Evolutionary conservation across 1,140 invertebrate genomes (phyloP).

Genomic region (Listronotus oregonensis): DNA sequence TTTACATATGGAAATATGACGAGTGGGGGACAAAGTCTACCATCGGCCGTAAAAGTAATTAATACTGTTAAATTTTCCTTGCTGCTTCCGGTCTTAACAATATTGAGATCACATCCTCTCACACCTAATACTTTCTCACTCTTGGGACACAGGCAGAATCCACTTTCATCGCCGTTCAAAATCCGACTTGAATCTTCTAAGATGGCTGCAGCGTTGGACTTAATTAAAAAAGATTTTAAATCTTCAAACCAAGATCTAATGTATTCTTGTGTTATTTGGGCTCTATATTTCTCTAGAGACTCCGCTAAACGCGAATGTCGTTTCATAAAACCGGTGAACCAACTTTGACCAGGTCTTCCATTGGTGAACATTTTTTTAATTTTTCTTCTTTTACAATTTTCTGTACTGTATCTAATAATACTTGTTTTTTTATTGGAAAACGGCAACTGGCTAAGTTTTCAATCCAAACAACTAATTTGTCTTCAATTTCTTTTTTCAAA

Average conservation of each 20-base stretch:
- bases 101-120: not conserved
- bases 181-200: not conserved
- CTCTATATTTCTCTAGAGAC: not conserved
- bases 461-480: not conserved
- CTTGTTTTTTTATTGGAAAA: no score
- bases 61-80: not conserved
- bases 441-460: no score
- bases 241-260: not conserved
- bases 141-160: no score
- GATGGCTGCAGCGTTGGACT: no score
- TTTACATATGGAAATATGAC: constrained; percentile 44
- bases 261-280: not conserved
- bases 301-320: not conserved
- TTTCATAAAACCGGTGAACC: not conserved
- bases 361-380: no score
- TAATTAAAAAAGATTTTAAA: not conserved
- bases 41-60: not conserved
- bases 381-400: no score
- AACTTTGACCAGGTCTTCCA: no score
- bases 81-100: not conserved
- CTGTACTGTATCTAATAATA: no score
- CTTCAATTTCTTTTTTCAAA: not conserved
- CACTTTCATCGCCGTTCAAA: not conserved
- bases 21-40: not conserved
- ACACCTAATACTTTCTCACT: not conserved